These are phyloP conservation scores for Holocentrus rufus DNA, from an alignment of 2,797 vertebrate species.

Conservation along the genomic window DNA sequence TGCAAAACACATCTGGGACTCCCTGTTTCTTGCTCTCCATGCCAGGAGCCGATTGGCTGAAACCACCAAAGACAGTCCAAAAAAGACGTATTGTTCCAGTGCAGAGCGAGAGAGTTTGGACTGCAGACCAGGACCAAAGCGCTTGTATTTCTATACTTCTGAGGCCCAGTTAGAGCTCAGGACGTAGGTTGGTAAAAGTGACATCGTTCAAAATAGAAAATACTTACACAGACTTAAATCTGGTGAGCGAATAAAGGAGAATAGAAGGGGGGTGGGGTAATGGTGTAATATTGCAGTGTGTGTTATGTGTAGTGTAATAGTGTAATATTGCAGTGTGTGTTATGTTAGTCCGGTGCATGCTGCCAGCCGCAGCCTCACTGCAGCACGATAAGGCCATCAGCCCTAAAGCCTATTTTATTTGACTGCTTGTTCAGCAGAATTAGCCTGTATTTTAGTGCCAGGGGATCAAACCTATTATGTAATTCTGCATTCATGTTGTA, in stretches of 20 bases:
- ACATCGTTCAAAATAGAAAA: no score
- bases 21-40: neutral
- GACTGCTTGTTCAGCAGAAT: conserved; percentile 5
- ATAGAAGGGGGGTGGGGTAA: no score
- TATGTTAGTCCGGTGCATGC: neutral
- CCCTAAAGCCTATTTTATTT: neutral
- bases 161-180: conserved; percentile 1
- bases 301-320: no score
- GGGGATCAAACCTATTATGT: neutral
- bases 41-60: conserved; percentile 7
- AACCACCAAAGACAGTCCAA: neutral
- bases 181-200: neutral
- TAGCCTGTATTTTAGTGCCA: neutral
- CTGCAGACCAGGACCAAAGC: neutral
- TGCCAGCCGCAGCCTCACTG: conserved; percentile 4
- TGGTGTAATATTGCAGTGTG: no score
- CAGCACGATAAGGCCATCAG: neutral
- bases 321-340: neutral
- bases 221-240: no score
- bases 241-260: no score
- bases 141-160: conserved; percentile 24
- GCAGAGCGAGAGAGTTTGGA: conserved; percentile 12
- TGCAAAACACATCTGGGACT: neutral
- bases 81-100: conserved; percentile 40
- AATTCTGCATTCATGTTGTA: no score